Evolutionary conservation across 37 sponge, comb jelly and placozoan genomes (phyloP).

Genomic region (Cliona cf. orientalis): DNA sequence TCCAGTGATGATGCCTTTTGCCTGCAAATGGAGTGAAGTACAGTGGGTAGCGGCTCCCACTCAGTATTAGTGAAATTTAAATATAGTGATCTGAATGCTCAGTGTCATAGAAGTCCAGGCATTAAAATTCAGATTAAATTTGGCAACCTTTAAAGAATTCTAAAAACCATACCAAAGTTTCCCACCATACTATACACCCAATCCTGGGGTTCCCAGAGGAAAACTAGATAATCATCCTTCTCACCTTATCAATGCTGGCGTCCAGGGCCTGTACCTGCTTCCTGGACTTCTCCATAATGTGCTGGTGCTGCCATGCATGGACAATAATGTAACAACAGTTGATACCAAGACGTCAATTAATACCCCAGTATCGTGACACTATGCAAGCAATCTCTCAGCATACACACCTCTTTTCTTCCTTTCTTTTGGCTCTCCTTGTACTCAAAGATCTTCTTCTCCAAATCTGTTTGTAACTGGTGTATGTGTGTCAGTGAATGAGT

Average conservation of each 20-base stretch:
- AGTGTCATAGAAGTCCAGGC: too few relatives aligned
- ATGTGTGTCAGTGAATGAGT: too few relatives aligned
- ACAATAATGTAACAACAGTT: not conserved
- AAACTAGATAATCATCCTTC: not conserved
- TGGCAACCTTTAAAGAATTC: too few relatives aligned
- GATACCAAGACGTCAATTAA: not conserved
- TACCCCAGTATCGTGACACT: not conserved
- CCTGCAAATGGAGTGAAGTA: too few relatives aligned
- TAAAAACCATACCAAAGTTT: too few relatives aligned
- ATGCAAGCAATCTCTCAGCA: not conserved
- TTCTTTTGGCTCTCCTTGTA: conserved; percentile 80
- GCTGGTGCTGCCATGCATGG: conserved; percentile 62
- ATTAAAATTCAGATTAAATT: too few relatives aligned
- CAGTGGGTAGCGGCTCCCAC: too few relatives aligned
- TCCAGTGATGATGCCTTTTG: too few relatives aligned
- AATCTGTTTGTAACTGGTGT: conserved; percentile 43
- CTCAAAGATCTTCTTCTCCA: conserved; percentile 73
- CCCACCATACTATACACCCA: too few relatives aligned
- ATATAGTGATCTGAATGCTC: too few relatives aligned
- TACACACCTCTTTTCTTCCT: conserved; percentile 68
- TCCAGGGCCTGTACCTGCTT: conserved; percentile 61
- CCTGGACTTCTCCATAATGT: conserved; percentile 55
- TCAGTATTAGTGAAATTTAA: too few relatives aligned
- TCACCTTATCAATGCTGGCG: conserved; percentile 63
- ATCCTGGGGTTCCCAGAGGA: too few relatives aligned